These are phyloP conservation scores for Microplitis demolitor DNA, from an alignment of 1,140 invertebrate genomes.

Conservation along the genomic window DNA sequence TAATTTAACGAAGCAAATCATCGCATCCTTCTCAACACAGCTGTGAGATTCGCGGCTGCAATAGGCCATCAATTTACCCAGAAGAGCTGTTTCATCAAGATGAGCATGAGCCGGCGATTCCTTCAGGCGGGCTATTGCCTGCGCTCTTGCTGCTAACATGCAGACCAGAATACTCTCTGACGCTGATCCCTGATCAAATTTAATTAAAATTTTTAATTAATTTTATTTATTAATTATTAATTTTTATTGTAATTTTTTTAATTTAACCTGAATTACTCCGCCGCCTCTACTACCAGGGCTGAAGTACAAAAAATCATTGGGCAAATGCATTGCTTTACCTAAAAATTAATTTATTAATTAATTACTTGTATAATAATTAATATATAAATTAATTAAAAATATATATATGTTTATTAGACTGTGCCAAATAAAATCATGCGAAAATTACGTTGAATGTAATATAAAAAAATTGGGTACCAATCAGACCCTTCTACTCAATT, in stretches of 20 bases:
- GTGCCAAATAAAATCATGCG: too few species aligned
- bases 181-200: conserved; percentile 81
- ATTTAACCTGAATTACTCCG: conserved; percentile 84
- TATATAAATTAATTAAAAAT: neutral
- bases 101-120: conserved; percentile 77
- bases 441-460: too few species aligned
- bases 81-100: conserved; percentile 90
- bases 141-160: conserved; percentile 93
- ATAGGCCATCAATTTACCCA: conserved; percentile 96
- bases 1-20: conserved; percentile 98
- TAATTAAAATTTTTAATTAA: neutral
- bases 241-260: too few species aligned
- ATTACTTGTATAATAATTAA: neutral
- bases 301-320: conserved; percentile 83
- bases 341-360: conserved; percentile 17
- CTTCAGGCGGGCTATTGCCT: conserved; percentile 89
- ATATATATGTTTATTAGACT: too few species aligned
- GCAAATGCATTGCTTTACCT: conserved; percentile 90
- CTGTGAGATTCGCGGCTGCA: conserved; percentile 95
- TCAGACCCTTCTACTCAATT: too few species aligned
- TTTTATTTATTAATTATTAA: too few species aligned
- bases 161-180: conserved; percentile 96
- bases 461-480: too few species aligned
- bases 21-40: conserved; percentile 99
- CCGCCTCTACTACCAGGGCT: conserved; percentile 85